Evolutionary conservation across 2,888 invertebrate species (phyloP).

Genomic region (Temnothorax unifasciatus): DNA sequence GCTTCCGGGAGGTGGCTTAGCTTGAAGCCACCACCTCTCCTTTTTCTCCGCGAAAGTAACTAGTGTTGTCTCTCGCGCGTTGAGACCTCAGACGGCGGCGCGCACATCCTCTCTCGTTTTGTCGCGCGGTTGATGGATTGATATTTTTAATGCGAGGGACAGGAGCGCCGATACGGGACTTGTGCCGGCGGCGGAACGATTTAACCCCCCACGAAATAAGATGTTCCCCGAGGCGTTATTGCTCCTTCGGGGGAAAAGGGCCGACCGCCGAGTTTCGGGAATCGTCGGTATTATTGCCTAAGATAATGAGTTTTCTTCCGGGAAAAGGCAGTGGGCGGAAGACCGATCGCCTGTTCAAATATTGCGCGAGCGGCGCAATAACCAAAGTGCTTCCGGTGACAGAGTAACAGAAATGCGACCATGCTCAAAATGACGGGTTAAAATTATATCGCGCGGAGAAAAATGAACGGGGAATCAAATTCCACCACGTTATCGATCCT

Average conservation of each 20-base stretch:
- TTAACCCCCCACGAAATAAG: slow-evolving; percentile 56
- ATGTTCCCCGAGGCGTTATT: slow-evolving; percentile 70
- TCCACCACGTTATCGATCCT: background rate
- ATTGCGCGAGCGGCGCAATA: slow-evolving; percentile 70
- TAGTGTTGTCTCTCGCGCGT: slow-evolving; percentile 35
- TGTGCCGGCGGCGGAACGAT: slow-evolving; percentile 39
- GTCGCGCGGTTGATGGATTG: slow-evolving; percentile 82
- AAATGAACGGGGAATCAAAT: slow-evolving; percentile 3
- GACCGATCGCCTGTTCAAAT: slow-evolving; percentile 74
- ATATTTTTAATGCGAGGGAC: slow-evolving; percentile 82
- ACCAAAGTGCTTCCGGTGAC: slow-evolving; percentile 62
- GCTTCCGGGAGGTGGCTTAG: slow-evolving; percentile 63
- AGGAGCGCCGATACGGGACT: slow-evolving; percentile 74
- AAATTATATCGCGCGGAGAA: background rate
- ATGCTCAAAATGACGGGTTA: slow-evolving; percentile 49
- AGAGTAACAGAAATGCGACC: slow-evolving; percentile 62
- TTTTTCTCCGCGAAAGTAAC: slow-evolving; percentile 40
- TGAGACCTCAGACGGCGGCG: slow-evolving; percentile 65
- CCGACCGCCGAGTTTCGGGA: slow-evolving; percentile 48
- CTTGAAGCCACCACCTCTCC: slow-evolving; percentile 65
- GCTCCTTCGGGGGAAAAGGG: slow-evolving; percentile 67
- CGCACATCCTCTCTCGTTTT: slow-evolving; percentile 59
- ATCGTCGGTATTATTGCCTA: slow-evolving; percentile 71
- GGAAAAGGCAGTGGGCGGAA: slow-evolving; percentile 54
- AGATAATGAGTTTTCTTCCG: slow-evolving; percentile 75